Evolutionary conservation across 2,888 invertebrate genomes (phyloP).

Genomic region (Cephus sareptanus): DNA sequence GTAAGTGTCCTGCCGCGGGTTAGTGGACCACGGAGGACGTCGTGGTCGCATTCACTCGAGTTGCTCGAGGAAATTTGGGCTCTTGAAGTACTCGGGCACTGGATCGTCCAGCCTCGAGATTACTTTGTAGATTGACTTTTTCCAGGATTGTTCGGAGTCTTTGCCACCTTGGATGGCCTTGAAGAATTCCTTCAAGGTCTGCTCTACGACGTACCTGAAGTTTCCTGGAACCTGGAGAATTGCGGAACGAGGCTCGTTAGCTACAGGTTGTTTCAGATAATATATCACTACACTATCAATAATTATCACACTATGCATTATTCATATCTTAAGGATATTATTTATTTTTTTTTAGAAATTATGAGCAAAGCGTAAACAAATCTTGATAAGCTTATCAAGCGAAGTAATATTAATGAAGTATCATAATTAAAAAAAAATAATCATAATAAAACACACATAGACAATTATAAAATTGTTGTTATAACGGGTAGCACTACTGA

Average conservation of each 20-base stretch:
- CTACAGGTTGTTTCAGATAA: neutral
- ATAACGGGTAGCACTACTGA: neutral
- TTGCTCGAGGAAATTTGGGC: slow-evolving; percentile 98
- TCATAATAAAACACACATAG: neutral
- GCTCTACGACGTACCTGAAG: slow-evolving; percentile 97
- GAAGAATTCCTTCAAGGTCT: slow-evolving; percentile 98
- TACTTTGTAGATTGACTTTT: slow-evolving; percentile 99
- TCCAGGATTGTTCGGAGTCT: slow-evolving; percentile 99
- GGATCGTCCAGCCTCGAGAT: slow-evolving; percentile 99
- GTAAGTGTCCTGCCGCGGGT: slow-evolving; percentile 25
- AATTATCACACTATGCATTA: neutral
- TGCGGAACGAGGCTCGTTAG: neutral
- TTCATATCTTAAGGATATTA: neutral
- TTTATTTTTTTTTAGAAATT: neutral
- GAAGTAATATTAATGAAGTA: neutral
- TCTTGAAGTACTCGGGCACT: slow-evolving; percentile 99
- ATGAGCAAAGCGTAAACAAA: neutral
- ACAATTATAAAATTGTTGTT: neutral
- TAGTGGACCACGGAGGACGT: slow-evolving; percentile 28
- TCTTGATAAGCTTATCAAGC: neutral
- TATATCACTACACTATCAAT: neutral
- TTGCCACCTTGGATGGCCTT: slow-evolving; percentile 96
- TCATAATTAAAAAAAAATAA: neutral
- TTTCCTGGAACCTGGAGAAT: slow-evolving; percentile 89
- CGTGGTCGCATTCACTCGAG: slow-evolving; percentile 78